These are phyloP conservation scores for Chesias legatella DNA, from an alignment of 2,888 invertebrate genomes.

Conservation along the genomic window DNA sequence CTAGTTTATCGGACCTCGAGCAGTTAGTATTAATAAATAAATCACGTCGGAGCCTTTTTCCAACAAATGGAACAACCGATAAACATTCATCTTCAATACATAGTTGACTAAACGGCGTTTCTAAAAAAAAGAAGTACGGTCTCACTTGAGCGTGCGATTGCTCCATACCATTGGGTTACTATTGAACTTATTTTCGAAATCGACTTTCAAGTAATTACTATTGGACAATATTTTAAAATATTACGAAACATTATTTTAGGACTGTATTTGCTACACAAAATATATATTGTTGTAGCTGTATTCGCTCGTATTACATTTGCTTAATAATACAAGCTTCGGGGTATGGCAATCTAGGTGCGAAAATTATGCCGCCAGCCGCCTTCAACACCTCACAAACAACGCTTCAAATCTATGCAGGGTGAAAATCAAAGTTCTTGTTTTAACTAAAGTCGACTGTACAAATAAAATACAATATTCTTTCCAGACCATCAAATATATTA, in stretches of 20 bases:
- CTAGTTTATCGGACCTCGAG: slow-evolving; percentile 17
- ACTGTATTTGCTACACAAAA: too few relatives aligned
- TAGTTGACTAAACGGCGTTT: slow-evolving; percentile 59
- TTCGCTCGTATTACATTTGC: too few relatives aligned
- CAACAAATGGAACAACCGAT: slow-evolving; percentile 52
- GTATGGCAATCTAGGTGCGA: slow-evolving; percentile 7
- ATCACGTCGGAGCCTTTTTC: slow-evolving; percentile 43
- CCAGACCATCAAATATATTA: too few relatives aligned
- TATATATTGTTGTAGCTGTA: too few relatives aligned
- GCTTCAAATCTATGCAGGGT: too few relatives aligned
- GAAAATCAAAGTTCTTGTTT: too few relatives aligned
- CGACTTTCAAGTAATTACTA: slow-evolving; percentile 3
- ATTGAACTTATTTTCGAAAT: slow-evolving; percentile 12
- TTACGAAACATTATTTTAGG: too few relatives aligned
- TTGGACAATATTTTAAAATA: background rate
- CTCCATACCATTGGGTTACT: slow-evolving; percentile 33
- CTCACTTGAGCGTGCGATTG: slow-evolving; percentile 52
- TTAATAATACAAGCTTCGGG: slow-evolving; percentile 1
- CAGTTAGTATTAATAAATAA: slow-evolving; percentile 40
- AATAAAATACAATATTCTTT: too few relatives aligned
- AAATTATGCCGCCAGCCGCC: slow-evolving; percentile 7
- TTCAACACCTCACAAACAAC: slow-evolving; percentile 6
- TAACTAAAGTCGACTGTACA: too few relatives aligned
- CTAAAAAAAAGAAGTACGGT: slow-evolving; percentile 54
- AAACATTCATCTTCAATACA: slow-evolving; percentile 62